phyloP scores from a whole-genome alignment of 2,888 invertebrate genomes.

The Meteorus colon region DNA sequence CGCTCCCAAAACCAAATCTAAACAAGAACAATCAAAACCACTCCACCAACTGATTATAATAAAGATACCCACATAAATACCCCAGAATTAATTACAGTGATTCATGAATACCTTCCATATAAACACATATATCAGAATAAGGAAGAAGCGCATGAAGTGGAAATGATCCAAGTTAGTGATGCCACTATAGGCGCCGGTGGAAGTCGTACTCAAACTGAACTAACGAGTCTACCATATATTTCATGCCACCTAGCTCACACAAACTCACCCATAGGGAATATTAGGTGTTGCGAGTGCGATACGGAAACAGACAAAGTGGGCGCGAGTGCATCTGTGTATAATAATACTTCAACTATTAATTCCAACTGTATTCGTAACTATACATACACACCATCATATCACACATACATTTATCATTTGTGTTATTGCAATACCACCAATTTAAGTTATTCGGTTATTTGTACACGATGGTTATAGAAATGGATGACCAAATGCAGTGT shows the following conservation, averaged over 20 bases:
- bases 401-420: neutral
- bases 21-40: too few species aligned
- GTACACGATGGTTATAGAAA: constrained; percentile 22
- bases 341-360: constrained; percentile 3
- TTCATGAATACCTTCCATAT: neutral
- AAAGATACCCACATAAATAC: neutral
- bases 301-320: constrained; percentile 12
- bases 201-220: constrained; percentile 40
- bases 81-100: constrained; percentile 19
- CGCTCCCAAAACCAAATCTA: too few species aligned
- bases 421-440: constrained; percentile 20
- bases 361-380: neutral
- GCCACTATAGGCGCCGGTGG: constrained; percentile 28
- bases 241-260: neutral
- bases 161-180: constrained; percentile 14
- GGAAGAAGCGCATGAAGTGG: neutral
- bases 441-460: constrained; percentile 43
- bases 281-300: constrained; percentile 22
- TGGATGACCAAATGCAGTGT: constrained; percentile 7
- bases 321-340: neutral
- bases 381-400: neutral
- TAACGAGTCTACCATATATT: constrained; percentile 37
- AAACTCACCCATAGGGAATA: neutral
- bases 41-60: constrained; percentile 49
- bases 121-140: neutral